Base-by-base conservation (phyloP, 2,797 vertebrate species). In the Miopithecus talapoin region DNA sequence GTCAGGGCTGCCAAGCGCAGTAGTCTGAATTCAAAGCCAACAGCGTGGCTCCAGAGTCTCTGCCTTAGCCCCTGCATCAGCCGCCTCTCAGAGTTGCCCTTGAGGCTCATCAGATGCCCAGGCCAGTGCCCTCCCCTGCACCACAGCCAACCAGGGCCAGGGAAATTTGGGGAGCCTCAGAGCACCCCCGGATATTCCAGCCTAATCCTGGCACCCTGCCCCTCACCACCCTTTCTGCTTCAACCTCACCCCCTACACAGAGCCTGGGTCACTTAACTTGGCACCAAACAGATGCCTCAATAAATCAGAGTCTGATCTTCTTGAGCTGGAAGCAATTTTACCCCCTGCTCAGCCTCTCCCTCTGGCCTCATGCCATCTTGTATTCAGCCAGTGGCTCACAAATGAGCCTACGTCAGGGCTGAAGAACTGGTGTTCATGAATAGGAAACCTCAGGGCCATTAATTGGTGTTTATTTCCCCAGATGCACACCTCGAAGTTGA, bases 401-500 rank as follows among this genome's bases (percentile, higher is more conserved):
- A 92, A 94, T 70, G 91, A 97, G 81, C 68, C 57, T 28, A 21
- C 21, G 1, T 53, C 75, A 30, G 48, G 36, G 84, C 93, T 30
- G 57, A 89, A 78, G 78, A 89, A 48, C 70, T 12, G 16, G 13
- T 95, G 91, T 57, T 94, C 89, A 79, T 92, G 95, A 96, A 90
- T 21, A 74, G 91, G 72, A 88, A 95, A 78, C 85, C 78, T 81
- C 17, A 4, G 61, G 39, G 68, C 59, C 74, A 74, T 48, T 98
- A 96, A 98, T 96, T 95, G 96, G 76, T 92, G 76, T 72, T 81
- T 87, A 76, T 90, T 96, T 95, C 94, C 91, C 84, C 41, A 85
- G 94, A 61, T 57, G 22, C 96, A 83, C 64, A 61, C 80, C 87
- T 85, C 12, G 0, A 5, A 74, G n/a, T 70, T 96, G 95, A 96